Evolutionary conservation across 53 echinoderm and acorn worm species (phyloP), one percentile per base, ranked within the genome.

Genomic region (Stichopus horrens): DNA sequence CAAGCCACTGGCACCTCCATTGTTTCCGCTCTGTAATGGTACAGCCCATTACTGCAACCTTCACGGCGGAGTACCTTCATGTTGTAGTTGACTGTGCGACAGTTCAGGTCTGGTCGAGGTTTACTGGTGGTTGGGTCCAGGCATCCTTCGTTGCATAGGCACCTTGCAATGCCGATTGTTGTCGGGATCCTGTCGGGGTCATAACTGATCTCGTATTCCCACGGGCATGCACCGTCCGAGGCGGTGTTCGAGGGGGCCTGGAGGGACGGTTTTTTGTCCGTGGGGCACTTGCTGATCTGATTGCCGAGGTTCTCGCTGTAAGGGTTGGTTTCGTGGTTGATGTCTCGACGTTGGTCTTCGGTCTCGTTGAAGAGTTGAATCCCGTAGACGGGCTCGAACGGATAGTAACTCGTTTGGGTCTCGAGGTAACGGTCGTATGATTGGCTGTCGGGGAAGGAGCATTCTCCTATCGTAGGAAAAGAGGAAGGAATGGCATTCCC

Each of bases 151-250:
- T 73, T 51, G 90, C 93, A 90, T 9, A 66, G 81, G 23, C 93
- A 92, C 66, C 76, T 74, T 3, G 90, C 93, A 0, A 83, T 68
- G 19, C 82, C 80, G 58, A 90, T 74, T 19, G 83, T 88, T 5
- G 88, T 22, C 16, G 93, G 93, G 56, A 92, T 90, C 9, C 93
- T 88, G 9, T 92, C 83, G 60, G 90, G 57, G 73, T 92, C 93
- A 58, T 90, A 83, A 84, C 79, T 83, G 6, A 79, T 59, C 55
- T 59, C 77, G 59, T 92, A 92, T 23, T 81, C 55, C 86, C 89
- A 92, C 16, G 93, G 93, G 21, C 93, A 92, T 37, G 37, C 37
- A 19, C 58, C 51, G 55, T 9, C 23, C 7, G 7, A 55, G 80
- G 84, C 79, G 16, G 87, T 57, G 54, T 20, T 87, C 2, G 16